Base-by-base conservation (phyloP, 2,888 invertebrate genomes). In the Polyommatus icarus region DNA sequence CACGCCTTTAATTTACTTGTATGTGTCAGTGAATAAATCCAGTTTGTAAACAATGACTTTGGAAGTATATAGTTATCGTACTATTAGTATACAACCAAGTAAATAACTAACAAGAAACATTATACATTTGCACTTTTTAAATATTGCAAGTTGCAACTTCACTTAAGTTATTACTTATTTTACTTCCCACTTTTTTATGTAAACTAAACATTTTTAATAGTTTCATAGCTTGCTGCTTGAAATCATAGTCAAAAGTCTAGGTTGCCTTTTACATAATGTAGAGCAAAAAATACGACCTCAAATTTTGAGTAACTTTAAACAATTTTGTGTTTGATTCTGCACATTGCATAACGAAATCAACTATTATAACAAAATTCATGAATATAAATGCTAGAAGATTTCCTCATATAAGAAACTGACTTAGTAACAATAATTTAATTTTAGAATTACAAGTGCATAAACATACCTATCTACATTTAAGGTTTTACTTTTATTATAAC, bases 1-100 rank as follows among this genome's bases (percentile, higher is more conserved):
- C 54, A 75, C 75, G 50, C 24, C 40, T 10, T 36, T 40, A 72
- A 72, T 72, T 72, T 72, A 72, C 20, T 72, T 40, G 72, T 72
- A 10, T 67, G 29, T 29, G 29, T 29, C 12, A 15, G 15, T 29
- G 57, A 59, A 15, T 29, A 29, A 29, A 29, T 29, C 32, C 61
- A 67, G 29, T 67, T 67, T 67, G 29, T 67, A 67, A 67, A 29
- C 15, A 67, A 67, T 24, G 15, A 36, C 36, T 36, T 36, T 36
- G 36, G 36, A 36, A 36, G 36, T 36, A 36, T n/a, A 24, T 36
- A 36, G 36, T 32, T 32, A 32, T 32, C 32, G 3, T 6, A 36
- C 36, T 36, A 6, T 6, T 36, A 36, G 36, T 36, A 36, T 36
- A 6, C 36, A 36, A 36, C 1, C 36, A 36, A 36, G 36, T 36